Base-by-base conservation (phyloP, 2,113 vertebrate genomes). In the Herpetotheres cachinnans region DNA sequence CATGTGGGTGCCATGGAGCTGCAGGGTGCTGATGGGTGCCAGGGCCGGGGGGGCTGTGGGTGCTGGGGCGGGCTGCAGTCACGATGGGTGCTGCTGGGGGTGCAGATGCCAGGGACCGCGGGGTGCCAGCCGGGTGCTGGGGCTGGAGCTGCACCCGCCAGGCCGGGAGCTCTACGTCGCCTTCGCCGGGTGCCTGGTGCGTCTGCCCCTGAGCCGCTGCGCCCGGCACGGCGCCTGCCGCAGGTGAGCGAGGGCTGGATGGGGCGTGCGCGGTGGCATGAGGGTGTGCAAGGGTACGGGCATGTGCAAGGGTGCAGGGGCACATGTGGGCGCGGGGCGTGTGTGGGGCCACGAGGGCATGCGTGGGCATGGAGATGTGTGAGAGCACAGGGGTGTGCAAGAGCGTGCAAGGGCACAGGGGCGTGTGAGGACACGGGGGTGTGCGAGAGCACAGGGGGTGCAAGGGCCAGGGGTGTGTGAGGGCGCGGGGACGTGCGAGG, bases 201-300 rank as follows among this genome's bases (percentile, higher is more conserved):
- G 96, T 16, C 83, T 93, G 86, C 90, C 89, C 44, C 74, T 86
- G 72, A 94, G 79, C 40, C 89, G 27, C 97, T 94, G 90, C 38
- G 80, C 1, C 40, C 74, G 0, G 90, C 97, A 67, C 84, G 92
- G 4, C 34, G 47, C 56, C 95, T 98, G 93, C 96, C 97, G 95
- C 25, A 86, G 97, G 25, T 96, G 95, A 20, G 97, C 30, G 16
- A 42, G 63, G 9, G 11, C 4, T n/a, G n/a, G n/a, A 7, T 0
- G 3, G 62, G 50, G 63, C 2, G 5, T 3, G 11, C 13, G 11
- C 16, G 11, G 36, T 22, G 27, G 70, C 24, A 40, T 5, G 6
- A 7, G 13, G 17, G 13, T 2, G 40, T 30, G 40, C 29, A 7
- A 19, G 11, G 26, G 46, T 18, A 29, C 10, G 4, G 5, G 34